Evolutionary conservation across 2,113 vertebrate genomes (phyloP), one percentile per base, ranked within the genome.

Genomic region (Thunnus maccoyii): DNA sequence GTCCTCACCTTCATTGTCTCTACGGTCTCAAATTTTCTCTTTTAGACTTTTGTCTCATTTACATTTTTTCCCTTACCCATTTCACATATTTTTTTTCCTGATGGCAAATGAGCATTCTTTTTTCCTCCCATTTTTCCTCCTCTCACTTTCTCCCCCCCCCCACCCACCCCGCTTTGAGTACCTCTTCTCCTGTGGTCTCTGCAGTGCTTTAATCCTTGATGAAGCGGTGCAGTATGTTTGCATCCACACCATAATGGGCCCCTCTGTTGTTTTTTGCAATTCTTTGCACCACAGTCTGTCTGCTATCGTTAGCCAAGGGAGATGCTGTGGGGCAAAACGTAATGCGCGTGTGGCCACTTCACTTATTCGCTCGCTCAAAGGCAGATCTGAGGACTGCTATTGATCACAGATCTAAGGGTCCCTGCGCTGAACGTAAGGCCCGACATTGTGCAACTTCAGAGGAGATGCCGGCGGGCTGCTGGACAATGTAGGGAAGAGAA

Each of bases 321-420:
- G 50, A 55, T 16, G 56, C 81, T 65, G 41, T 44, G 44, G 73
- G 72, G 25, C 67, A 48, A 32, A 1, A 60, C 30, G 47, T 13
- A 18, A 55, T 83, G 54, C 1, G 11, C n/a, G 13, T 76, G 64
- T 67, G 76, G 54, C 58, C 52, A 47, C 68, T 83, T 80, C 36
- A 27, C 82, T 77, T 61, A 52, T 67, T 64, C 22, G 3, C 32
- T 63, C 3, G 12, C 72, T 84, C 82, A 78, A 75, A 72, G 56
- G 81, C 76, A 75, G 74, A 83, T 79, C 80, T 78, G 12, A 82
- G 57, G 61, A 13, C 30, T 2, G n/a, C 62, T 80, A 78, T 86
- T 90, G 90, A 91, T 91, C 88, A 81, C 7, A 13, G 63, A 80
- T 88, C 54, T 85, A 12, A 91, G 68, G 41, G 41, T 72, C 61